Evolutionary conservation across 2,797 vertebrate genomes (phyloP).

Genomic region (Molossus alvarezi): DNA sequence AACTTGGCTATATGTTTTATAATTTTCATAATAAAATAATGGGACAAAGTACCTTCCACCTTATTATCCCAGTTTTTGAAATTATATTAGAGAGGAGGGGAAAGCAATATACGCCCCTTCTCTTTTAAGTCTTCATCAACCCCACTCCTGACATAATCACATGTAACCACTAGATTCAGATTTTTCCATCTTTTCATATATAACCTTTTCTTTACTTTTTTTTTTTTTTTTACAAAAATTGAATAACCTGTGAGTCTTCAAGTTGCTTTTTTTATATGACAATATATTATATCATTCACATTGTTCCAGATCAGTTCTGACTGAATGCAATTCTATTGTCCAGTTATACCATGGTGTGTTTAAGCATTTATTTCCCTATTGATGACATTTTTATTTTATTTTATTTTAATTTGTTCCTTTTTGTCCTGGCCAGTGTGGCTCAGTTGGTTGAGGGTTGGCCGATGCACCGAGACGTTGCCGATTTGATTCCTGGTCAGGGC

Average conservation of each 20-base stretch:
- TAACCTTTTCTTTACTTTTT: neutral
- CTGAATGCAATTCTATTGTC: neutral
- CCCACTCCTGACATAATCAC: neutral
- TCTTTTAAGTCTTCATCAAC: neutral
- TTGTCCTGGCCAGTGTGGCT: neutral
- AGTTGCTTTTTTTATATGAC: conserved; percentile 22
- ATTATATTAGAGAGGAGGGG: neutral
- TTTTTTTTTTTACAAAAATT: neutral
- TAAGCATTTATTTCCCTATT: conserved; percentile 8
- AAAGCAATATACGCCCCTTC: neutral
- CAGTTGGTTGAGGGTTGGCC: neutral
- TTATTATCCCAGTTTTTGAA: neutral
- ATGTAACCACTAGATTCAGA: neutral
- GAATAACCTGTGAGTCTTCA: neutral
- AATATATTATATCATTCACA: neutral
- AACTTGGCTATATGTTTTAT: neutral
- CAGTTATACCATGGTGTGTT: neutral
- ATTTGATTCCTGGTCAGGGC: neutral
- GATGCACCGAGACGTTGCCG: neutral
- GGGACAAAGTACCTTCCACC: neutral
- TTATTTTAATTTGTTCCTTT: neutral
- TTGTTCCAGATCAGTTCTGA: conserved; percentile 24
- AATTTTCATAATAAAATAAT: neutral
- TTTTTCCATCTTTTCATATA: conserved; percentile 43
- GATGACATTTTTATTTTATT: conserved; percentile 39